These are phyloP conservation scores for Xenus cinereus DNA, from an alignment of 2,113 vertebrate species.

Conservation along the genomic window DNA sequence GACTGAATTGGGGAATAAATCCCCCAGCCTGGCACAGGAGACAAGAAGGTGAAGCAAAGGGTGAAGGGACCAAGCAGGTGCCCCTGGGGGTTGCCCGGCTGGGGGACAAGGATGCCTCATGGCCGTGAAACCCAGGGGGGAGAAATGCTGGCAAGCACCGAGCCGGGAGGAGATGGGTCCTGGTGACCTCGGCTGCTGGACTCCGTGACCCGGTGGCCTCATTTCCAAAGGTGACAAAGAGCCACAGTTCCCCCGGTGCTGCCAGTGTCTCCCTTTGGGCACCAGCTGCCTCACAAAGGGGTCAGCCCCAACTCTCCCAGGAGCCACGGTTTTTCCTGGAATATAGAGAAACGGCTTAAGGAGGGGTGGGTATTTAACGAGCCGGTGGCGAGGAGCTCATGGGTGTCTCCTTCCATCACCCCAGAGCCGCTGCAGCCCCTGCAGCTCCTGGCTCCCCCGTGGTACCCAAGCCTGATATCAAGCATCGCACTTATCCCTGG, in stretches of 20 bases:
- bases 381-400: rapidly evolving
- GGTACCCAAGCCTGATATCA: rapidly evolving
- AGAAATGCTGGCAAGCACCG: rapidly evolving
- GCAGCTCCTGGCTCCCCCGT: rapidly evolving
- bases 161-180: background rate
- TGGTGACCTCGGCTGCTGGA: rapidly evolving
- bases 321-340: rapidly evolving
- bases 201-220: background rate
- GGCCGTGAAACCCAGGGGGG: rapidly evolving
- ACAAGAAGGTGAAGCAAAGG: background rate
- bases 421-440: background rate
- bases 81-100: background rate
- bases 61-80: rapidly evolving
- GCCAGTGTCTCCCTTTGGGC: rapidly evolving
- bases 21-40: rapidly evolving
- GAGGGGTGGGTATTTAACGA: background rate
- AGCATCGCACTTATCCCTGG: rapidly evolving
- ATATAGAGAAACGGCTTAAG: background rate
- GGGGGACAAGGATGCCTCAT: rapidly evolving
- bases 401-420: background rate
- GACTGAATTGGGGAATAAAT: rapidly evolving
- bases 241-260: rapidly evolving
- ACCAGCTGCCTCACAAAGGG: rapidly evolving
- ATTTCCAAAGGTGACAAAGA: background rate
- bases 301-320: background rate